A percentile compares a stretch with the other conserved stretches of the same genome.
phyloP scores from a whole-genome alignment of 2,797 vertebrate genomes.

The Sebastes melanostomus region DNA sequence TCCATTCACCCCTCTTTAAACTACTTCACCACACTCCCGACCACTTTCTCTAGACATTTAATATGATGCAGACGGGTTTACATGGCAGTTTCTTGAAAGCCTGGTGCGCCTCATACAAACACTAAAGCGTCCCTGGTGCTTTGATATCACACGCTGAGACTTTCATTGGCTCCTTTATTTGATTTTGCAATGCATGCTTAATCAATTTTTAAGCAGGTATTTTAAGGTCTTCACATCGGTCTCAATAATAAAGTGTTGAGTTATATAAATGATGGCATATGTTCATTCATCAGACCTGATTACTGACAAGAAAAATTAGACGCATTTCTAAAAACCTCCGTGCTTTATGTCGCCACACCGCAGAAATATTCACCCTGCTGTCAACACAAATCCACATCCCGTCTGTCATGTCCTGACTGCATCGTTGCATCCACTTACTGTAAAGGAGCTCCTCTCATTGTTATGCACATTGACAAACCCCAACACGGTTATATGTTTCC shows the following conservation, averaged over 20 bases:
- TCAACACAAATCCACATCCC: constrained; percentile 29
- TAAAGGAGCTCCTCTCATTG: constrained; percentile 21
- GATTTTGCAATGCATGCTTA: background rate
- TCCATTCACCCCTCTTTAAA: no score
- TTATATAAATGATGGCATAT: background rate
- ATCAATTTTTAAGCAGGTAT: background rate
- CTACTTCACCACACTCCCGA: no score
- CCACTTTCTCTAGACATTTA: no score
- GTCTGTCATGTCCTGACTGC: constrained; percentile 18
- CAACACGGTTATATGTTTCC: background rate
- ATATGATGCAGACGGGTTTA: no score
- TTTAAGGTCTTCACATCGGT: background rate
- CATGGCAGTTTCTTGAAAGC: no score
- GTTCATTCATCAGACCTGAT: background rate
- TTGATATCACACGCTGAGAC: no score
- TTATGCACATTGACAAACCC: constrained; percentile 20
- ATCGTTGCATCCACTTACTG: constrained; percentile 21
- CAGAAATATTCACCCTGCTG: constrained; percentile 14
- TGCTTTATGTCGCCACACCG: background rate
- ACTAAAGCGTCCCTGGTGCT: no score
- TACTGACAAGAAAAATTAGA: background rate
- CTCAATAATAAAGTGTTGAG: background rate
- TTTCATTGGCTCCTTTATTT: background rate
- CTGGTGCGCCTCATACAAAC: no score
- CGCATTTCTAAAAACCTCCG: background rate